Evolutionary conservation across 2,888 invertebrate species (phyloP).

Genomic region (Tuberolachnus salignus): DNA sequence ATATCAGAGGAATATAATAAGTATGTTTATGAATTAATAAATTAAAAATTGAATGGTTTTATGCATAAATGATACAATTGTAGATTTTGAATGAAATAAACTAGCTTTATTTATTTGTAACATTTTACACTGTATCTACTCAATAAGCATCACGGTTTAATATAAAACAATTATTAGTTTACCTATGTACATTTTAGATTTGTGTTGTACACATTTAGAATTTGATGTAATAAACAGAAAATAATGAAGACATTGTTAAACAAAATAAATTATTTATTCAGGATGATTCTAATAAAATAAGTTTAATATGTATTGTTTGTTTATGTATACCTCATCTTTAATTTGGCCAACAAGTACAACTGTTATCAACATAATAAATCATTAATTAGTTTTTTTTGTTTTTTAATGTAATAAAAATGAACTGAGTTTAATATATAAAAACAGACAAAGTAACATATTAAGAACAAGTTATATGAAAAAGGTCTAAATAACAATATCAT

Average conservation of each 20-base stretch:
- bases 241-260: constrained; percentile 37
- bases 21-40: constrained; percentile 29
- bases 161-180: constrained; percentile 37
- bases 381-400: too few species aligned
- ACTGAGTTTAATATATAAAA: too few species aligned
- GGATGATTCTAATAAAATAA: constrained; percentile 7
- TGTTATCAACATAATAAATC: neutral
- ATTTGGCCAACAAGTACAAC: neutral
- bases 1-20: constrained; percentile 44
- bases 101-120: constrained; percentile 42
- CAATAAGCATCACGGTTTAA: constrained; percentile 21
- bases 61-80: constrained; percentile 11
- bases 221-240: constrained; percentile 6
- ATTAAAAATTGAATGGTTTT: too few species aligned
- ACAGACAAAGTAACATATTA: too few species aligned
- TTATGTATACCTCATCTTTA: neutral
- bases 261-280: neutral
- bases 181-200: constrained; percentile 25
- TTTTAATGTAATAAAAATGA: neutral
- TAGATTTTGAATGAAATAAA: constrained; percentile 40
- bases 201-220: constrained; percentile 32
- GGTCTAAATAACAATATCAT: too few species aligned
- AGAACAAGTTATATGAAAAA: too few species aligned
- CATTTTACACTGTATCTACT: constrained; percentile 18
- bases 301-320: constrained; percentile 1